A percentile compares a stretch with the other conserved stretches of the same genome.
Evolutionary conservation across 2,888 invertebrate genomes (phyloP).

Genomic region (Troides helena): DNA sequence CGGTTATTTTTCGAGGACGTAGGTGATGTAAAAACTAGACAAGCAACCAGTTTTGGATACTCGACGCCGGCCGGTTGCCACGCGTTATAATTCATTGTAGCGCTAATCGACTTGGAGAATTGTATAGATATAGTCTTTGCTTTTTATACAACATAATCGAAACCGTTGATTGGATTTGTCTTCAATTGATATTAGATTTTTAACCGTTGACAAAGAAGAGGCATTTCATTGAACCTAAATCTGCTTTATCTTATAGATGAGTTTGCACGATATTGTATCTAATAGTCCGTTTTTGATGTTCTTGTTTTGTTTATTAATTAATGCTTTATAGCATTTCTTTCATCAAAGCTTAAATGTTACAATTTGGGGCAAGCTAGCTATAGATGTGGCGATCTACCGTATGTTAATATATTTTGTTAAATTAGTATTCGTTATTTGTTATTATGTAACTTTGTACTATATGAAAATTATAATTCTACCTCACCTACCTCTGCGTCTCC

Average conservation of each 20-base stretch:
- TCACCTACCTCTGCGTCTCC: no score
- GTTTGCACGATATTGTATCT: no score
- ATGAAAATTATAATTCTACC: no score
- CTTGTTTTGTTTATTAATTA: no score
- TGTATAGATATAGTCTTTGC: background rate
- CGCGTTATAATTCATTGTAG: conserved; percentile 11
- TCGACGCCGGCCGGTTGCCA: conserved; percentile 30
- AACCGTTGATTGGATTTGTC: conserved; percentile 7
- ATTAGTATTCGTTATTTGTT: no score
- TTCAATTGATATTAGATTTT: background rate
- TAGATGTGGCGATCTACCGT: no score
- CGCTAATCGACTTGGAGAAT: conserved; percentile 10
- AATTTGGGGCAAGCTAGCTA: no score
- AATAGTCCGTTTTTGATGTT: no score
- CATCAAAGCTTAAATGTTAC: no score
- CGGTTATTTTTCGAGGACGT: conserved; percentile 76
- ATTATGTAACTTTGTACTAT: no score
- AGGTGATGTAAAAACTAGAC: conserved; percentile 59
- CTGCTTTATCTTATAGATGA: background rate
- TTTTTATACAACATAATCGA: conserved; percentile 4
- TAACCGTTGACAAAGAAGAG: background rate
- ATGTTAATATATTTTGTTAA: no score
- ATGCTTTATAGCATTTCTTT: no score
- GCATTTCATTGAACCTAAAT: background rate
- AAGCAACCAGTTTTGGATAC: conserved; percentile 56